A percentile compares a stretch with the other conserved stretches of the same genome.
phyloP scores from a whole-genome alignment of 2,888 invertebrate species.

The Priocnemis perturbator region DNA sequence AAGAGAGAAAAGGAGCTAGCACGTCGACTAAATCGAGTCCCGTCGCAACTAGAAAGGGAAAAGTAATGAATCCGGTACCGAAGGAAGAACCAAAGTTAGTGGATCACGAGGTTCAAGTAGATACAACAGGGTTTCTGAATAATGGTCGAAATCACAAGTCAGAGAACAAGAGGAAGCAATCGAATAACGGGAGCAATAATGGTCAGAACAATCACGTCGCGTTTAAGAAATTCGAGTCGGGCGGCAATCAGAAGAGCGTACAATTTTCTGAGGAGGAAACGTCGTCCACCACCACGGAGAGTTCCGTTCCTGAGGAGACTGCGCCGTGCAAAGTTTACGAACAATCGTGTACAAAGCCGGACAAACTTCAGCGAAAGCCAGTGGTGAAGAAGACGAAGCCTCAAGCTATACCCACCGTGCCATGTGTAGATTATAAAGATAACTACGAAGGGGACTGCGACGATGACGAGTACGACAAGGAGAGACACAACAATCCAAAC shows the following conservation, averaged over 20 bases:
- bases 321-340: slow-evolving; percentile 54
- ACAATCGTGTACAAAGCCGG: slow-evolving; percentile 61
- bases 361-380: slow-evolving; percentile 67
- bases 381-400: slow-evolving; percentile 66
- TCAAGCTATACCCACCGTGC: slow-evolving; percentile 59
- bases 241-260: slow-evolving; percentile 67
- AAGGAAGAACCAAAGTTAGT: slow-evolving; percentile 64
- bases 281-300: slow-evolving; percentile 84
- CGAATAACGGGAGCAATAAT: slow-evolving; percentile 48
- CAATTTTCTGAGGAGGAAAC: slow-evolving; percentile 80
- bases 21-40: slow-evolving; percentile 62
- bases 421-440: slow-evolving; percentile 73
- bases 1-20: slow-evolving; percentile 57
- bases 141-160: slow-evolving; percentile 46
- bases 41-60: slow-evolving; percentile 60
- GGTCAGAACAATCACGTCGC: slow-evolving; percentile 61
- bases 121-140: slow-evolving; percentile 45
- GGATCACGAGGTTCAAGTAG: slow-evolving; percentile 74
- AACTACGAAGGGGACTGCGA: slow-evolving; percentile 76
- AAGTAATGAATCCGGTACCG: slow-evolving; percentile 38
- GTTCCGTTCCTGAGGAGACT: slow-evolving; percentile 80
- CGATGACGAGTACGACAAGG: slow-evolving; percentile 73
- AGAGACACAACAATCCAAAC: slow-evolving; percentile 67
- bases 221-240: slow-evolving; percentile 68
- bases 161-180: slow-evolving; percentile 63